Percentiles rank a stretch among this genome's conserved stretches.
These are phyloP conservation scores for Drosophila littoralis DNA, from an alignment of 1,140 invertebrate species.

Conservation along the genomic window DNA sequence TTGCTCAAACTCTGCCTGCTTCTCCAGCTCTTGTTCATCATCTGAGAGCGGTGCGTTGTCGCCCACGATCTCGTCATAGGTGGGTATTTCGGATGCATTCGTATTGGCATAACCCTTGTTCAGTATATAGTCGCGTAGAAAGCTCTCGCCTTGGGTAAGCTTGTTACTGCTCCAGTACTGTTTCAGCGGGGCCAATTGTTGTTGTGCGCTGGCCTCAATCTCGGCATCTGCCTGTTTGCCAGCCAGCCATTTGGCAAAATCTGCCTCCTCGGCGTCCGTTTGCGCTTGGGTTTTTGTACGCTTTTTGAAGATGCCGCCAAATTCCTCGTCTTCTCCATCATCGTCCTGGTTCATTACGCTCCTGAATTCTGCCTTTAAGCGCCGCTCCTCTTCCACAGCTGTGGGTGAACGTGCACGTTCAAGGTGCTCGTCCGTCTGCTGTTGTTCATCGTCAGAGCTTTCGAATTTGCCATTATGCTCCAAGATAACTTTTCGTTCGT, in stretches of 20 bases:
- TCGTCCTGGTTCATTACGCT: slow-evolving; percentile 85
- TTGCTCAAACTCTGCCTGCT: slow-evolving; percentile 96
- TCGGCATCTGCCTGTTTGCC: slow-evolving; percentile 88
- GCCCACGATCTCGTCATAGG: slow-evolving; percentile 89
- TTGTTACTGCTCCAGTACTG: slow-evolving; percentile 94
- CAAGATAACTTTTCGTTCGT: slow-evolving; percentile 91
- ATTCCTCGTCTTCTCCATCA: slow-evolving; percentile 85
- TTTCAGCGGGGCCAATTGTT: slow-evolving; percentile 87
- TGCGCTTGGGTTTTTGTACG: slow-evolving; percentile 87
- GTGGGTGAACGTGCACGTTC: slow-evolving; percentile 83
- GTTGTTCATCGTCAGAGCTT: slow-evolving; percentile 67
- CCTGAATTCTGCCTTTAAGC: slow-evolving; percentile 89
- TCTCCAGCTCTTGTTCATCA: slow-evolving; percentile 91
- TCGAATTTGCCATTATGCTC: slow-evolving; percentile 88
- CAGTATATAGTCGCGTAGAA: slow-evolving; percentile 96
- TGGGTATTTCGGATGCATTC: slow-evolving; percentile 86
- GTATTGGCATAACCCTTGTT: slow-evolving; percentile 90
- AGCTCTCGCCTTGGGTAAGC: slow-evolving; percentile 93
- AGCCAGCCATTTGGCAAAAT: slow-evolving; percentile 93
- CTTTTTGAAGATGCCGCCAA: slow-evolving; percentile 87
- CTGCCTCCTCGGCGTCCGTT: slow-evolving; percentile 86
- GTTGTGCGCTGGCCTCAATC: slow-evolving; percentile 86
- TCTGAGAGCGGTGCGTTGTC: slow-evolving; percentile 89
- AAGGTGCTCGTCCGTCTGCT: slow-evolving; percentile 35
- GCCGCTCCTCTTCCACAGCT: slow-evolving; percentile 89